phyloP scores from a whole-genome alignment of 2,797 vertebrate species.

The Peromyscus attwateri region DNA sequence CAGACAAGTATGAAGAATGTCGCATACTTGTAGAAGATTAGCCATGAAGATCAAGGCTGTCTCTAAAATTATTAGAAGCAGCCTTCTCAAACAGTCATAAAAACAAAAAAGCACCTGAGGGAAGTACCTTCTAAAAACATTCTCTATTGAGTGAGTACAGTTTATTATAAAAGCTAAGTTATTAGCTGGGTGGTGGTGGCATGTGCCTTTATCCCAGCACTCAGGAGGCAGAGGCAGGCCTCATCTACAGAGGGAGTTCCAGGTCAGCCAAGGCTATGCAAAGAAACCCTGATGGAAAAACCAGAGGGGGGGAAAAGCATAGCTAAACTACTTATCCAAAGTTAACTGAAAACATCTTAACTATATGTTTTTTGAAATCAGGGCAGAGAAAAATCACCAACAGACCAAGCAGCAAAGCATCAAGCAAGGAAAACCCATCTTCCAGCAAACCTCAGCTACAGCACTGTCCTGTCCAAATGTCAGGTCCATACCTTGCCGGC shows the following conservation, averaged over 20 bases:
- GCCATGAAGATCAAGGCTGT: neutral
- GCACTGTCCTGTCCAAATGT: neutral
- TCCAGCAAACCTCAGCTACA: neutral
- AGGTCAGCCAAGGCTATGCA: neutral
- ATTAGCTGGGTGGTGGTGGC: neutral
- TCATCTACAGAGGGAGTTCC: neutral
- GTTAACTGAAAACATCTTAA: constrained; percentile 56
- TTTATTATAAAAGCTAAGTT: constrained; percentile 25
- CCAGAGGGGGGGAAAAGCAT: fast-evolving
- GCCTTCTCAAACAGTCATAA: neutral
- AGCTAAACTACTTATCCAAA: neutral
- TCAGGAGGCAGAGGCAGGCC: neutral
- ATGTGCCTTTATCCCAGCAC: neutral
- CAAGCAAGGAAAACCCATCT: neutral
- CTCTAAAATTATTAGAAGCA: neutral
- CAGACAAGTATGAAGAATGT: neutral
- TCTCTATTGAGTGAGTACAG: neutral
- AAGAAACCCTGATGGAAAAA: neutral
- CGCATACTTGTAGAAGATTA: neutral
- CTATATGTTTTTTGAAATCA: constrained; percentile 3
- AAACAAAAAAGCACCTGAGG: neutral
- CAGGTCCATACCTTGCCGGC: constrained; percentile 95
- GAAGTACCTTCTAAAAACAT: constrained; percentile 6
- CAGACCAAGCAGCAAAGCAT: neutral
- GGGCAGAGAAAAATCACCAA: constrained; percentile 35